phyloP scores from a whole-genome alignment of 1,140 invertebrate genomes.

The Caenorhabditis briggsae region DNA sequence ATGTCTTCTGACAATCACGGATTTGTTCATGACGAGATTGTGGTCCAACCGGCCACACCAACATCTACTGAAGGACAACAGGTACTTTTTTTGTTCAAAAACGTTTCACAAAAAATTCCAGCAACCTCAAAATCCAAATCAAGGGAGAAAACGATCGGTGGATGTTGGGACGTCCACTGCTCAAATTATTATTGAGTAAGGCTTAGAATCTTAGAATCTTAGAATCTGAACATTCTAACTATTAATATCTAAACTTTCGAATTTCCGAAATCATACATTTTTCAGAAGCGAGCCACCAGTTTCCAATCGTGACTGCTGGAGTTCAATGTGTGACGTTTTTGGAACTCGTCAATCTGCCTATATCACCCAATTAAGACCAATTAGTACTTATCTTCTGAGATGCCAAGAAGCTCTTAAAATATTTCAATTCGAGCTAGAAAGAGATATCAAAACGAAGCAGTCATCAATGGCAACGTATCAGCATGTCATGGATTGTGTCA shows the following conservation, averaged over 20 bases:
- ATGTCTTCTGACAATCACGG: neutral
- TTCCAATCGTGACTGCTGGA: constrained; percentile 56
- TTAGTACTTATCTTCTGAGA: constrained; percentile 49
- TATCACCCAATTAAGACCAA: constrained; percentile 50
- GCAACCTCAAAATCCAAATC: neutral
- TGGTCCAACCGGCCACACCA: neutral
- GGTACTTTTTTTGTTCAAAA: neutral
- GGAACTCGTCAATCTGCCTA: constrained; percentile 61
- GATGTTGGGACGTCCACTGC: constrained; percentile 19
- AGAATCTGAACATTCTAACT: neutral
- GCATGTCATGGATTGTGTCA: constrained; percentile 16
- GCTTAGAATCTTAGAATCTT: neutral
- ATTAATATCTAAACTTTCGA: neutral
- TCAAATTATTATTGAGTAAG: constrained; percentile 56
- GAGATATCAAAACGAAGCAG: constrained; percentile 60
- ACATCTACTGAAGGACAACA: neutral
- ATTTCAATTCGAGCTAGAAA: constrained; percentile 61
- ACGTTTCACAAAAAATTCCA: neutral
- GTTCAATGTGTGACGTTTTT: constrained; percentile 61
- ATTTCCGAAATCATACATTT: neutral
- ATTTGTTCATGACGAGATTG: constrained; percentile 24
- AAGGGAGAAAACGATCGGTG: constrained; percentile 28
- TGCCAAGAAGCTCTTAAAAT: constrained; percentile 53
- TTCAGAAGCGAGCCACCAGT: constrained; percentile 51
- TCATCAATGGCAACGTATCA: constrained; percentile 16